Conservation (phyloP, 92 coral and sea anemone species). For the Zoanthus sansibaricus region DNA sequence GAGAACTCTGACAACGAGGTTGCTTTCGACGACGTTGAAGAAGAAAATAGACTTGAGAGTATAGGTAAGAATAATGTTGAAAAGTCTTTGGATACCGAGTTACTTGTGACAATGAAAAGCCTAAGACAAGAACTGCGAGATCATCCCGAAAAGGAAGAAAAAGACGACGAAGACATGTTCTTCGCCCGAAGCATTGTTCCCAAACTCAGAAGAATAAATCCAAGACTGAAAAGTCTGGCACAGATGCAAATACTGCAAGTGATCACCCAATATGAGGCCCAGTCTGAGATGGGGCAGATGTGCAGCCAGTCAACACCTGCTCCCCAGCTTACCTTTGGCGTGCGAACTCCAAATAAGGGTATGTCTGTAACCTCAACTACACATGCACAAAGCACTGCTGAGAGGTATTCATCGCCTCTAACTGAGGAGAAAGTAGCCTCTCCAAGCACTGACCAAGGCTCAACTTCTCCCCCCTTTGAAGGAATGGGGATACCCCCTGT, state of each 20-base stretch:
- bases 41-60: conserved; percentile 11
- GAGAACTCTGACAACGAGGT: conserved; percentile 42
- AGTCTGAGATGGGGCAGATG: conserved; percentile 29
- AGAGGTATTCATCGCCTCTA: conserved; percentile 5
- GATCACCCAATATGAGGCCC: conserved; percentile 38
- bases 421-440: conserved; percentile 5
- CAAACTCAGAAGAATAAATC: conserved; percentile 35
- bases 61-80: not conserved
- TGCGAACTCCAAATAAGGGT: conserved; percentile 4
- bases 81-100: conserved; percentile 20
- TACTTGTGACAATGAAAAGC: conserved; percentile 31
- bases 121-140: conserved; percentile 31
- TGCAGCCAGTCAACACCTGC: not conserved
- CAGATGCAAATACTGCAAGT: conserved; percentile 43
- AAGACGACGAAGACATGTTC: conserved; percentile 30
- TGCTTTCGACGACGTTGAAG: conserved; percentile 14
- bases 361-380: conserved; percentile 29
- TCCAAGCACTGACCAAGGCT: not conserved
- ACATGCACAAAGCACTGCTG: conserved; percentile 9
- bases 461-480: conserved; percentile 5
- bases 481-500: conserved; percentile 48
- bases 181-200: conserved; percentile 44
- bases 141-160: conserved; percentile 28
- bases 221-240: conserved; percentile 25
- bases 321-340: not conserved